Base-by-base conservation (phyloP, 1,140 invertebrate genomes). In the Monomorium pharaonis region DNA sequence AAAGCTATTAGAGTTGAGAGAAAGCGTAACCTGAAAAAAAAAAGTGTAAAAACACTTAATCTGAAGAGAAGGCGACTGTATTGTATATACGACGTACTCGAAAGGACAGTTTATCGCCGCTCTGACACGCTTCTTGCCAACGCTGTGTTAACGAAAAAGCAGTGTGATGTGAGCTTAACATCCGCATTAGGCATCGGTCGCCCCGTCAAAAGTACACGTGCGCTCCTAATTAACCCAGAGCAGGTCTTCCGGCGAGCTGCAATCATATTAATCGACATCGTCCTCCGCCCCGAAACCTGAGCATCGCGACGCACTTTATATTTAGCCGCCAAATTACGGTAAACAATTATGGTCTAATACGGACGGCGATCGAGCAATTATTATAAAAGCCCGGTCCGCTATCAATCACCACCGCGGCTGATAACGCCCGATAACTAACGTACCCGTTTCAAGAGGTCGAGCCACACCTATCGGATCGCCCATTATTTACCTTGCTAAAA, bases 331-430 rank as follows among this genome's bases (percentile, higher is more conserved):
- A 85, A 92, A 93, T 90, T 92, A 89, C 86, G 70, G 83, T 72
- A 86, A 91, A 92, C 86, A 92, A 92, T 93, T 93, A 92, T 88
- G 84, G 74, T 67, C 83, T 92, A 92, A 93, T 94, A 92, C 80
- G 75, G 69, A 18, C 67, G 87, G 91, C 90, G 90, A 92, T 92
- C 89, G 87, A 90, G 92, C 91, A 94, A 94, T 94, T 93, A 94
- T 93, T 94, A 91, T 94, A 94, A 94, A 93, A 94, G 93, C 94
- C 69, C 74, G 58, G 21, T 60, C 76, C 5, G 88, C 89, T 90
- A 94, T 94, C 93, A 94, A 94, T 94, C 94, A 94, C 91, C 72
- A 83, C 42, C 44, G 30, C 44, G 37, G 63, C 62, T 75, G 88
- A 90, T 90, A 89, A 90, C 88, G 77, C 49, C 67, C 63, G 89